Evolutionary conservation across 2,888 invertebrate genomes (phyloP).

Genomic region (Nephrotoma appendiculata): DNA sequence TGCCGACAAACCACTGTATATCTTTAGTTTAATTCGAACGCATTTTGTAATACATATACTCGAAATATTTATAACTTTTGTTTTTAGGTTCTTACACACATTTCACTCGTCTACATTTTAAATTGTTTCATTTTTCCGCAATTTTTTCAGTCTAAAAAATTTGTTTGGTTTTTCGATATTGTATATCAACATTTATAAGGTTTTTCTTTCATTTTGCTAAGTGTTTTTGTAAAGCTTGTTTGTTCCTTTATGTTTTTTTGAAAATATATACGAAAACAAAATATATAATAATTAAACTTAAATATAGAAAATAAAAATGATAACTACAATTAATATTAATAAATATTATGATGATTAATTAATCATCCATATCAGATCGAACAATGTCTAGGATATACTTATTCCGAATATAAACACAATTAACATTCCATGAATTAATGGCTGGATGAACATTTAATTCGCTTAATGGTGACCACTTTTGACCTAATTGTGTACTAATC

Average conservation of each 20-base stretch:
- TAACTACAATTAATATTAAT: not conserved
- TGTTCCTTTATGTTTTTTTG: not conserved
- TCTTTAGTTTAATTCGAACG: not conserved
- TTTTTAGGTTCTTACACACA: not conserved
- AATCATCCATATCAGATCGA: conserved; percentile 20
- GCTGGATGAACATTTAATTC: conserved; percentile 24
- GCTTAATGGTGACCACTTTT: conserved; percentile 26
- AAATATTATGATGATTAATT: not conserved
- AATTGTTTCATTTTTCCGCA: not conserved
- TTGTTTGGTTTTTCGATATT: not conserved
- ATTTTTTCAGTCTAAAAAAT: not conserved
- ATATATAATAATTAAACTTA: not conserved
- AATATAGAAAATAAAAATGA: not conserved
- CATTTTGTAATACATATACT: not conserved
- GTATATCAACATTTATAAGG: not conserved
- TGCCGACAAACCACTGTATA: not conserved
- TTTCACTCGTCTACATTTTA: conserved; percentile 1
- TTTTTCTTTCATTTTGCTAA: not conserved
- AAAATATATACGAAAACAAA: not conserved
- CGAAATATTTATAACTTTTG: not conserved
- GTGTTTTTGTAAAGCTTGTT: not conserved
- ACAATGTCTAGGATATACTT: conserved; percentile 29
- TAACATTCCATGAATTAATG: conserved; percentile 24
- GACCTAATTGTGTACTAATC: conserved; percentile 27
- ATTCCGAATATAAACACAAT: conserved; percentile 23